Conservation (phyloP, 2,888 invertebrate species). For the Limnephilus marmoratus region DNA sequence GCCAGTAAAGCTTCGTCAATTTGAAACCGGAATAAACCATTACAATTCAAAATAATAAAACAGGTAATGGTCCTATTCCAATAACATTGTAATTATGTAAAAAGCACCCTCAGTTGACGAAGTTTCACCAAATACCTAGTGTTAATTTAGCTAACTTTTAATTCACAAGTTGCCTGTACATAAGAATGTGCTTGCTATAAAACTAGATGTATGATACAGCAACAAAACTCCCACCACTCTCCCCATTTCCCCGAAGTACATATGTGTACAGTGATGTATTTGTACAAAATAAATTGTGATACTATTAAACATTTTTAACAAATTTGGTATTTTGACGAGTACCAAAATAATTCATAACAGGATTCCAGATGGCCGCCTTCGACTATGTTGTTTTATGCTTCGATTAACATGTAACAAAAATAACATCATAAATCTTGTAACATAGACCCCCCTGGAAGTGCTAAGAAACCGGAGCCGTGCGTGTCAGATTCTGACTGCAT, state of each 20-base stretch:
- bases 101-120: background rate
- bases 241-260: constrained; percentile 14
- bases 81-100: background rate
- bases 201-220: constrained; percentile 43
- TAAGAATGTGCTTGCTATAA: constrained; percentile 62
- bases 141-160: constrained; percentile 47
- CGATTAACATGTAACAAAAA: constrained; percentile 53
- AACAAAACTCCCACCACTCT: constrained; percentile 35
- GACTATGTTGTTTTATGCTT: constrained; percentile 35
- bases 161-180: constrained; percentile 57
- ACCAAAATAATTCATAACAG: constrained; percentile 47
- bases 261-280: constrained; percentile 13
- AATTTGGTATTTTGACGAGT: constrained; percentile 11
- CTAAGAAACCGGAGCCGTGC: constrained; percentile 87
- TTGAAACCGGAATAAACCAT: background rate
- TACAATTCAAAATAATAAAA: background rate
- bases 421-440: constrained; percentile 64
- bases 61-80: background rate
- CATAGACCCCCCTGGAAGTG: constrained; percentile 83
- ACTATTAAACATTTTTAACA: constrained; percentile 18
- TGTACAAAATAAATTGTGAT: constrained; percentile 30
- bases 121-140: constrained; percentile 27
- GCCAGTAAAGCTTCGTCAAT: background rate
- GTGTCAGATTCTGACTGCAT: constrained; percentile 90
- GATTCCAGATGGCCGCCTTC: constrained; percentile 51